These are phyloP conservation scores for Smithornis capensis DNA, from an alignment of 2,113 vertebrate genomes.

Conservation along the genomic window DNA sequence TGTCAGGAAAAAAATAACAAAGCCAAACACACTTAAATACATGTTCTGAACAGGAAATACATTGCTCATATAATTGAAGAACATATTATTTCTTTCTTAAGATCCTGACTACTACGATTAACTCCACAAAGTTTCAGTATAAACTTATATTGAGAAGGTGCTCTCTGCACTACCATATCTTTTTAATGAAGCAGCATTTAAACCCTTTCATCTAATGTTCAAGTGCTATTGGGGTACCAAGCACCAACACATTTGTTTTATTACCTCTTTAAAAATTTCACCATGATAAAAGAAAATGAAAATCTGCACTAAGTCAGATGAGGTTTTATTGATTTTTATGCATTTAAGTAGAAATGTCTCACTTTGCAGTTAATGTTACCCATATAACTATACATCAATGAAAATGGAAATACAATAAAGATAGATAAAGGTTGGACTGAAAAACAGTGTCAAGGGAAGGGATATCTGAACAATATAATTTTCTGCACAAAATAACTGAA, in stretches of 20 bases:
- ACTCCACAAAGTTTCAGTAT: not conserved
- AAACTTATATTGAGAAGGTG: not conserved
- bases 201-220: not conserved
- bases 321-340: not conserved
- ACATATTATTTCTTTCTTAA: not conserved
- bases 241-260: not conserved
- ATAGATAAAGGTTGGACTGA: not conserved
- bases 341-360: not conserved
- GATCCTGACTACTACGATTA: not conserved
- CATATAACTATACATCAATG: not conserved
- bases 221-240: not conserved
- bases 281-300: not conserved
- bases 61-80: not conserved
- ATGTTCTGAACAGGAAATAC: not conserved
- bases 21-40: not conserved
- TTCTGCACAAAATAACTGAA: not conserved
- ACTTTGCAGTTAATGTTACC: not conserved
- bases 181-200: not conserved
- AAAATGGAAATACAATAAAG: not conserved
- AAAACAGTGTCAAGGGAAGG: not conserved
- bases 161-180: not conserved
- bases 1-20: not conserved
- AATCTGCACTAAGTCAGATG: not conserved
- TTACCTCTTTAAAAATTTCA: not conserved
- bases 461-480: not conserved